Conservation (phyloP, 2,888 invertebrate species). For the Ophion ventricosus region DNA sequence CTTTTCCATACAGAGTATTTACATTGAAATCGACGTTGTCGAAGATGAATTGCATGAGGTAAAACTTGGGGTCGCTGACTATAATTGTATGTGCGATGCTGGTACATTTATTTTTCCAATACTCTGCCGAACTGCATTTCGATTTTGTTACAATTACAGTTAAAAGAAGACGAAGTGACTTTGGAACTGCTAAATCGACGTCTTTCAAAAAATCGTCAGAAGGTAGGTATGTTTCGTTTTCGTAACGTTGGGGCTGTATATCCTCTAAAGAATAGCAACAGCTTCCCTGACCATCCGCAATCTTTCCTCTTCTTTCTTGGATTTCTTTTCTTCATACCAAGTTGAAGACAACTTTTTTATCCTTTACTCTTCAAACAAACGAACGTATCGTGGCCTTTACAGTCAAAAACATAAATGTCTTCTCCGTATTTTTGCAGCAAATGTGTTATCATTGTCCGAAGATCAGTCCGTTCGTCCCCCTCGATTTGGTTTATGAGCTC, state of each 20-base stretch:
- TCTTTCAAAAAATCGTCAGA: constrained; percentile 44
- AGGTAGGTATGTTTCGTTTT: constrained; percentile 22
- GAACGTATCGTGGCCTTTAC: constrained; percentile 14
- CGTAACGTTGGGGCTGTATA: constrained; percentile 36
- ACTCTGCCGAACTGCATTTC: too few species aligned
- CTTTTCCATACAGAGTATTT: constrained; percentile 36
- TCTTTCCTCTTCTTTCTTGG: background rate
- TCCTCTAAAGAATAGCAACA: constrained; percentile 55
- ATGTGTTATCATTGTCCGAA: constrained; percentile 19
- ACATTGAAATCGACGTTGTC: constrained; percentile 34
- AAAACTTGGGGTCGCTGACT: constrained; percentile 1
- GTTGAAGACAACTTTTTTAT: constrained; percentile 28
- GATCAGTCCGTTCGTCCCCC: constrained; percentile 20
- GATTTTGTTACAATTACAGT: too few species aligned
- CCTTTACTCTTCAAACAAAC: constrained; percentile 31
- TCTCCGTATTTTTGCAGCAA: constrained; percentile 34
- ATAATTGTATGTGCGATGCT: too few species aligned
- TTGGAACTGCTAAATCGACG: constrained; percentile 56
- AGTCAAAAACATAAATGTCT: constrained; percentile 21
- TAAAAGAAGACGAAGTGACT: constrained; percentile 71
- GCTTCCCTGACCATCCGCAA: constrained; percentile 34
- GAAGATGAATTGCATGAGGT: constrained; percentile 30
- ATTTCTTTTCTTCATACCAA: constrained; percentile 30
- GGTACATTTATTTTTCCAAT: too few species aligned
- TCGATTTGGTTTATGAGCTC: constrained; percentile 20